A percentile compares a stretch with the other conserved stretches of the same genome.
Evolutionary conservation across 2,888 invertebrate genomes (phyloP).

Genomic region (Macaria notata): DNA sequence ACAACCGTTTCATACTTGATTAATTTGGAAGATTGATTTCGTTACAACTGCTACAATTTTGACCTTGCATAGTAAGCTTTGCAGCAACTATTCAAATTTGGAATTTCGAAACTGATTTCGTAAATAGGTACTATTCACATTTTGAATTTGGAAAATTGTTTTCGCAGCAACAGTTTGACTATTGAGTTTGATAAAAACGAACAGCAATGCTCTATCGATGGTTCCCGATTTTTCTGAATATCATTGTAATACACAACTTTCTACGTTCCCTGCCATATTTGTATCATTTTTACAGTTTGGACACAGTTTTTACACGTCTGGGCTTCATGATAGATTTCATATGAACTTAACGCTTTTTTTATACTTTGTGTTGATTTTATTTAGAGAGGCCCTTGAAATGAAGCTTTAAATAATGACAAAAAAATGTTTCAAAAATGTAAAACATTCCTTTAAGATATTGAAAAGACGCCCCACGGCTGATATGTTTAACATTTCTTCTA

Average conservation of each 20-base stretch:
- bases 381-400: conserved; percentile 1
- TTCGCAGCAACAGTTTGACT: conserved; percentile 5
- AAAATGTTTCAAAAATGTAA: conserved; percentile 22
- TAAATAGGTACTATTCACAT: no score
- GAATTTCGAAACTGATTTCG: no score
- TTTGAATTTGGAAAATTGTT: conserved; percentile 12
- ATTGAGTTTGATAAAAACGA: no score
- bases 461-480: conserved; percentile 55
- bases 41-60: no score
- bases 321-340: not conserved
- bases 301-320: conserved; percentile 1
- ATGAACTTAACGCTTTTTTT: not conserved
- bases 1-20: no score
- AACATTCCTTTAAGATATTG: conserved; percentile 47
- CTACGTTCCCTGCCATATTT: conserved; percentile 8
- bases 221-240: conserved; percentile 14
- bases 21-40: no score
- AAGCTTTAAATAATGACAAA: conserved; percentile 26
- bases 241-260: conserved; percentile 19
- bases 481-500: conserved; percentile 37
- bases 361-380: no score
- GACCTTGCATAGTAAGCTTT: no score
- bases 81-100: no score
- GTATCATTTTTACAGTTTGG: conserved; percentile 1
- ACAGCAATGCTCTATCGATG: not conserved